phyloP scores from a whole-genome alignment of 1,140 invertebrate species.

The Manduca sexta region DNA sequence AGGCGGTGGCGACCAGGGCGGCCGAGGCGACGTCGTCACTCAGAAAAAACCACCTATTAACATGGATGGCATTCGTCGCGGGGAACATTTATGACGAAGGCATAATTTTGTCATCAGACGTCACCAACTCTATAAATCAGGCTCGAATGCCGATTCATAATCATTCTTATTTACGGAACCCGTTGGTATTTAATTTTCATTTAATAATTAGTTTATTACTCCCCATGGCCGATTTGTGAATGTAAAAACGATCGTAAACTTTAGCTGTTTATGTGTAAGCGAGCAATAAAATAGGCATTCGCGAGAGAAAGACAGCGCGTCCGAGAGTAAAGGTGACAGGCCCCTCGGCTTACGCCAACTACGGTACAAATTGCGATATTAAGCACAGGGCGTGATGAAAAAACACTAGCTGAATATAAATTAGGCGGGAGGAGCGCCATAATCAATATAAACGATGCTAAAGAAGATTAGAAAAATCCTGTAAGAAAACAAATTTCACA shows the following conservation, averaged over 20 bases:
- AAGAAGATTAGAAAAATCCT: conserved; percentile 72
- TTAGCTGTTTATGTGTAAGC: conserved; percentile 48
- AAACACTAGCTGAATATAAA: conserved; percentile 73
- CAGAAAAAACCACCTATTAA: conserved; percentile 36
- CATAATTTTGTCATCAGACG: conserved; percentile 42
- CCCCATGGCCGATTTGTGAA: conserved; percentile 27
- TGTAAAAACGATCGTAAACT: conserved; percentile 42
- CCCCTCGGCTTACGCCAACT: conserved; percentile 63
- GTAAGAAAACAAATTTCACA: conserved; percentile 67
- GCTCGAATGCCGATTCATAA: conserved; percentile 30
- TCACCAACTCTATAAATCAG: conserved; percentile 30
- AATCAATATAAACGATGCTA: conserved; percentile 73
- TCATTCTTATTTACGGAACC: conserved; percentile 20
- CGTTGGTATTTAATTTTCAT: conserved; percentile 19
- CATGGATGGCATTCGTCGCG: conserved; percentile 33
- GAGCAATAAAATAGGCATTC: conserved; percentile 48
- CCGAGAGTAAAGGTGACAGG: conserved; percentile 59
- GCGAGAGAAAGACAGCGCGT: conserved; percentile 43
- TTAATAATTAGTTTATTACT: conserved; percentile 38
- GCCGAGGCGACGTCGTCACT: conserved; percentile 12
- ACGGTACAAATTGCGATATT: conserved; percentile 71
- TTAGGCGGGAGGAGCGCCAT: conserved; percentile 65
- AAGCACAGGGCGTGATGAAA: conserved; percentile 71
- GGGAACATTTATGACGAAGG: conserved; percentile 37
- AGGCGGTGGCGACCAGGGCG: conserved; percentile 10